phyloP scores from a whole-genome alignment of 2,888 invertebrate genomes.

The Scotopteryx bipunctaria region DNA sequence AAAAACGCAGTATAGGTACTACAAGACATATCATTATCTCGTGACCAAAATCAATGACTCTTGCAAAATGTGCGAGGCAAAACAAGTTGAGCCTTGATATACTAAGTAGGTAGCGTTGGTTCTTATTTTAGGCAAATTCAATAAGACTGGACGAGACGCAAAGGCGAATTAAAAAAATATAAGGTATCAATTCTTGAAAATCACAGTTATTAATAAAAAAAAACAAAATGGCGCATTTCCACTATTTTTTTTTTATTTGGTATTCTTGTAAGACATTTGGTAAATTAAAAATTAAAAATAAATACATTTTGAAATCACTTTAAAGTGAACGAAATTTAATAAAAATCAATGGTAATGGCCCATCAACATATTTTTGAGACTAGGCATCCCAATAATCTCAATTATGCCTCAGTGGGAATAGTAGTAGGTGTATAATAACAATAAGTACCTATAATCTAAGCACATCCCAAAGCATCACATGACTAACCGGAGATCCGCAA shows the following conservation, averaged over 20 bases:
- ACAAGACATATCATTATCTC: neutral
- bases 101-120: neutral
- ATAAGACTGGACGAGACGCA: too few species aligned
- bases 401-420: too few species aligned
- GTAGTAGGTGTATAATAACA: neutral
- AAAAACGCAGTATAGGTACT: neutral
- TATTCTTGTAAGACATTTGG: too few species aligned
- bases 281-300: neutral
- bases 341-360: too few species aligned
- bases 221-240: too few species aligned
- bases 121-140: neutral
- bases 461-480: slow-evolving; percentile 27
- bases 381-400: too few species aligned
- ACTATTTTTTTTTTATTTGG: too few species aligned
- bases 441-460: slow-evolving; percentile 1
- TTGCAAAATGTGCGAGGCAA: neutral
- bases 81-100: neutral
- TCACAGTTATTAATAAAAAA: too few species aligned
- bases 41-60: slow-evolving; percentile 2
- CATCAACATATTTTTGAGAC: too few species aligned
- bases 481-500: slow-evolving; percentile 34
- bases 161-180: too few species aligned
- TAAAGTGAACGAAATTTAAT: too few species aligned
- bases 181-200: too few species aligned
- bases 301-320: neutral